These are phyloP conservation scores for Dolomedes plantarius DNA, from an alignment of 2,888 invertebrate genomes.

Conservation along the genomic window DNA sequence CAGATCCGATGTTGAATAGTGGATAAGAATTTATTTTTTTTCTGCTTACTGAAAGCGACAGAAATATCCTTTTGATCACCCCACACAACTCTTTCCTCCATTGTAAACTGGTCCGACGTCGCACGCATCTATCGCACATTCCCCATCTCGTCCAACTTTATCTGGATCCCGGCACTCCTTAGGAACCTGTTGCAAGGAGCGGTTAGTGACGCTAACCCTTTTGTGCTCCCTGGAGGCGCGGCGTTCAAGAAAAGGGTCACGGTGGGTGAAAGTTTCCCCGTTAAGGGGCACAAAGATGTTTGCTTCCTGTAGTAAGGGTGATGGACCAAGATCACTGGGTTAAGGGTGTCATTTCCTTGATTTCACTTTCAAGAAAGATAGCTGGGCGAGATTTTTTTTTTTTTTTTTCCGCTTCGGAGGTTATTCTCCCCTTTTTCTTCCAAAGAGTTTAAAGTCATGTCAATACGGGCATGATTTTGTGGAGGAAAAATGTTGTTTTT, in stretches of 20 bases:
- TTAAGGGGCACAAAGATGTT: constrained; percentile 5
- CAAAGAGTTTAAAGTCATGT: background rate
- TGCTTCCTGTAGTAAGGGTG: constrained; percentile 34
- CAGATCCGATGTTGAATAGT: no score
- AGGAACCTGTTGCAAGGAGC: background rate
- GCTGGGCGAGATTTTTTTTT: background rate
- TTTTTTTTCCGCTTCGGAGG: background rate
- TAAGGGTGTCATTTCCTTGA: constrained; percentile 53
- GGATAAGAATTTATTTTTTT: no score
- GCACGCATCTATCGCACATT: background rate
- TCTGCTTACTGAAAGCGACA: no score
- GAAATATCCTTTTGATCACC: no score
- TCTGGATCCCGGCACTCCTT: background rate
- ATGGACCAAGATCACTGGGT: constrained; percentile 66
- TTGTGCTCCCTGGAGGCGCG: background rate
- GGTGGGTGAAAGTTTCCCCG: constrained; percentile 30
- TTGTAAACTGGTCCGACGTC: no score
- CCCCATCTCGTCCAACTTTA: background rate
- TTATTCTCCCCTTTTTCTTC: background rate
- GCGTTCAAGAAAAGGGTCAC: constrained; percentile 20
- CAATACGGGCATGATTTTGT: no score
- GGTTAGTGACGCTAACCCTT: constrained; percentile 8
- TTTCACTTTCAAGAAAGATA: constrained; percentile 6
- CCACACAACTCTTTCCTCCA: no score
- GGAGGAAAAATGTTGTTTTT: no score